A percentile compares a stretch with the other conserved stretches of the same genome.
Evolutionary conservation across 2,113 vertebrate genomes (phyloP).

Genomic region (Lontra canadensis): DNA sequence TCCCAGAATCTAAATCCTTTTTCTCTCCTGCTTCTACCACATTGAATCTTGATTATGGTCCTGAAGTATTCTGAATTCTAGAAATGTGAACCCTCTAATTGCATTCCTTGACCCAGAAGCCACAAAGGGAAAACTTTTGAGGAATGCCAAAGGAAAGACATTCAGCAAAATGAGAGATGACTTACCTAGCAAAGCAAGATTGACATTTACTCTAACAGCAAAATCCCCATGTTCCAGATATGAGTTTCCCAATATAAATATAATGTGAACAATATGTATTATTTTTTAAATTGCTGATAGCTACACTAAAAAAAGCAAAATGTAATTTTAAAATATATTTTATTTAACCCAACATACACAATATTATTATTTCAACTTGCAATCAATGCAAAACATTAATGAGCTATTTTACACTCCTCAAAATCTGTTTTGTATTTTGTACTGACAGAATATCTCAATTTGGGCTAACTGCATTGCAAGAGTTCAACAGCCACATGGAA

Average conservation of each 20-base stretch:
- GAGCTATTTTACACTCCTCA: neutral
- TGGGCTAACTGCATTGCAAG: neutral
- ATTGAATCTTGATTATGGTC: neutral
- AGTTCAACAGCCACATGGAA: neutral
- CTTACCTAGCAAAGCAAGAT: neutral
- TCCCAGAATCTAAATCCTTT: constrained; percentile 29
- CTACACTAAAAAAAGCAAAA: constrained; percentile 11
- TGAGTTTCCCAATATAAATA: neutral
- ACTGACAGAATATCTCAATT: neutral
- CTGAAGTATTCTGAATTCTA: neutral
- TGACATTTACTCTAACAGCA: neutral
- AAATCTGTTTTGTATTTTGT: neutral
- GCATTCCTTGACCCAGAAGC: neutral
- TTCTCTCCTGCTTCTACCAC: neutral
- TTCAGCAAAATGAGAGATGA: neutral
- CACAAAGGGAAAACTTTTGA: neutral
- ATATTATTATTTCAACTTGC: neutral
- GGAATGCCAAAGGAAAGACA: neutral
- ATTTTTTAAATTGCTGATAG: neutral
- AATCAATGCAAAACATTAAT: neutral
- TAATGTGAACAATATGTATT: neutral
- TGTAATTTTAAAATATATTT: constrained; percentile 7
- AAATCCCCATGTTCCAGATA: neutral
- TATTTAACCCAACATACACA: neutral
- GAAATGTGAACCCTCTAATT: neutral